Base-by-base conservation (phyloP, 1,140 invertebrate species). In the Pararge aegeria region DNA sequence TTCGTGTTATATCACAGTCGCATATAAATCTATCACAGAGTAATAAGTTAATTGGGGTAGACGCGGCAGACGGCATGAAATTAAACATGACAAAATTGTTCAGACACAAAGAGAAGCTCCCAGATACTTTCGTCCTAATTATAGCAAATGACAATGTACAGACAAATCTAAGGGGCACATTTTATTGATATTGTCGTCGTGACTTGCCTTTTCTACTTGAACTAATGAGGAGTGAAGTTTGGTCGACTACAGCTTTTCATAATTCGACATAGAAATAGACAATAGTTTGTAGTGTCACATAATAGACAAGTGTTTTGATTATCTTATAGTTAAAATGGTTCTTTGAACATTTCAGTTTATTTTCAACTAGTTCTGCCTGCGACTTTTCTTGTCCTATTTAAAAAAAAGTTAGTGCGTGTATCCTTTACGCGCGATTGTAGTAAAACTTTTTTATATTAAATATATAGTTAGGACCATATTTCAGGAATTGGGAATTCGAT, bases 11-110 rank as follows among this genome's bases (percentile, higher is more conserved):
- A 46, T 46, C 44, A 46, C 44, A 46, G 44, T 7, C 5, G 19
- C 15, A 53, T 44, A 62, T 66, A 64, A 61, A 61, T 54, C 60
- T 44, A 50, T 61, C 49, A 46, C 20, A 27, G 46, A 56, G 44
- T 44, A 34, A 20, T n/a, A 42, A 55, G 34, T 55, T 80, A 80
- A 80, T 80, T 80, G 70, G 63, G 59, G 50, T 68, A 70, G 78
- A 78, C 64, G 68, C 44, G 61, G 55, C 61, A 64, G 69, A 49
- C 68, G 69, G 64, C 68, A 64, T 74, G 71, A 81, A 77, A 81
- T 78, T 80, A 74, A 83, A 80, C 75, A 73, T 73, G 71, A 80
- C 75, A 75, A 77, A 80, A 78, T 81, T 78, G 70, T 64, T 70
- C 69, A 57, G 75, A 79, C 75, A 73, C 73, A 68, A 73, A 81